Base-by-base conservation (phyloP, 2,797 vertebrate species). In the Capromys pilorides region DNA sequence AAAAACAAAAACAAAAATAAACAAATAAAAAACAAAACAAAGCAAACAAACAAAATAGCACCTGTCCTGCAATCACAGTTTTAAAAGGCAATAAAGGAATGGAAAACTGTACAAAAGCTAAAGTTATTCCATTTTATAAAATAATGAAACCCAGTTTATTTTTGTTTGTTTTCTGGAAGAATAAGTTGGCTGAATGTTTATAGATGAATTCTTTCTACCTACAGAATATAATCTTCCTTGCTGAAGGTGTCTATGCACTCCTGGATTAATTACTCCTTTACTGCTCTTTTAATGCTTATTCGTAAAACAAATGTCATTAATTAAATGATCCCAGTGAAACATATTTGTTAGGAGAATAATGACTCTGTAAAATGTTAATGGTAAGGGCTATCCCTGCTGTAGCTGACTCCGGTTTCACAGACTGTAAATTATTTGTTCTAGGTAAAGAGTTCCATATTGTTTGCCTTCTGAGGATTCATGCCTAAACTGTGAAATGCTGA, bases 271-370 rank as follows among this genome's bases (percentile, higher is more conserved):
- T 95, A 88, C 51, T 83, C 62, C 36, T 73, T 90, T 24, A 90
- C 59, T 86, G 22, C 16, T 86, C 31, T 87, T 86, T 59, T 86
- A 95, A 91, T 87, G 77, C 59, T 92, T 93, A 96, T 94, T 96
- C 79, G 96, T 96, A 94, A 97, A 98, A 97, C 97, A 89, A 89
- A 97, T 97, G 97, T 86, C 67, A 96, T 88, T 92, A 96, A 95
- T 92, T 88, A 97, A 98, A 96, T 96, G 93, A 96, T 97, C 82
- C 87, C 95, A 96, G 93, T 96, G 95, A 98, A 98, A 97, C 64
- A 77, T 45, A 97, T 97, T 97, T 95, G 96, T 97, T 97, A 97
- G 88, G 89, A 96, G 91, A 92, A 90, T 96, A 98, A 97, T 96
- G 95, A 97, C 97, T 97, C 92, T 97, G 94, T 97, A 94, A 97